Evolutionary conservation across 1,140 invertebrate genomes (phyloP).

Genomic region (Sweltsa coloradensis): DNA sequence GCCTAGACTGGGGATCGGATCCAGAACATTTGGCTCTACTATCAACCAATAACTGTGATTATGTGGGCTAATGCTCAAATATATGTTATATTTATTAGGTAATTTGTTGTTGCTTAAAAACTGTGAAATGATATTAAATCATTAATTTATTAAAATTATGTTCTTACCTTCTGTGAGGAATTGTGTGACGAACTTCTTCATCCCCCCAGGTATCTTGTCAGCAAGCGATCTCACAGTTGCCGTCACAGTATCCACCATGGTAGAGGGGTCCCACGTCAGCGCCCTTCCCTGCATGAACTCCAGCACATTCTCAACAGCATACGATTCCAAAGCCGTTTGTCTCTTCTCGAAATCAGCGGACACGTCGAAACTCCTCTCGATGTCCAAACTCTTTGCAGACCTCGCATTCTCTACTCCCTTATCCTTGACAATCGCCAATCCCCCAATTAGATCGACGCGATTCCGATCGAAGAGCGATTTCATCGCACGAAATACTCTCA

Average conservation of each 20-base stretch:
- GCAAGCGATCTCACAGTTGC: conserved; percentile 37
- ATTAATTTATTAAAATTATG: too few relatives aligned
- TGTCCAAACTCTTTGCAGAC: background rate
- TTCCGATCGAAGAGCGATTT: conserved; percentile 47
- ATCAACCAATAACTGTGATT: too few relatives aligned
- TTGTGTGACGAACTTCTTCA: conserved; percentile 4
- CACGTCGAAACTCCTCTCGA: conserved; percentile 31
- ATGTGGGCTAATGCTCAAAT: too few relatives aligned
- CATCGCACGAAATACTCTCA: conserved; percentile 42
- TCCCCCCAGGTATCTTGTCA: conserved; percentile 27
- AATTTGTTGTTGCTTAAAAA: too few relatives aligned
- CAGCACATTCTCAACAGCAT: conserved; percentile 36
- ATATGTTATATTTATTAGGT: too few relatives aligned
- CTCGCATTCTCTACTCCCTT: conserved; percentile 14
- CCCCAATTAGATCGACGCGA: conserved; percentile 39
- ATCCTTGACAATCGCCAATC: conserved; percentile 40
- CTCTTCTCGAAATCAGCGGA: conserved; percentile 37
- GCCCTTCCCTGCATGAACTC: conserved; percentile 45
- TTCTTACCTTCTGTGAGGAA: conserved; percentile 47
- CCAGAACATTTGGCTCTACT: too few relatives aligned
- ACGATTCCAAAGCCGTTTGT: conserved; percentile 44
- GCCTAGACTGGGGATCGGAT: too few relatives aligned
- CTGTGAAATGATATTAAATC: too few relatives aligned
- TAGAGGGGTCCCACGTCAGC: conserved; percentile 36
- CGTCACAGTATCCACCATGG: conserved; percentile 31